Evolutionary conservation across 2,113 vertebrate species (phyloP), one percentile per base, ranked within the genome.

Genomic region (Engraulis encrasicolus): DNA sequence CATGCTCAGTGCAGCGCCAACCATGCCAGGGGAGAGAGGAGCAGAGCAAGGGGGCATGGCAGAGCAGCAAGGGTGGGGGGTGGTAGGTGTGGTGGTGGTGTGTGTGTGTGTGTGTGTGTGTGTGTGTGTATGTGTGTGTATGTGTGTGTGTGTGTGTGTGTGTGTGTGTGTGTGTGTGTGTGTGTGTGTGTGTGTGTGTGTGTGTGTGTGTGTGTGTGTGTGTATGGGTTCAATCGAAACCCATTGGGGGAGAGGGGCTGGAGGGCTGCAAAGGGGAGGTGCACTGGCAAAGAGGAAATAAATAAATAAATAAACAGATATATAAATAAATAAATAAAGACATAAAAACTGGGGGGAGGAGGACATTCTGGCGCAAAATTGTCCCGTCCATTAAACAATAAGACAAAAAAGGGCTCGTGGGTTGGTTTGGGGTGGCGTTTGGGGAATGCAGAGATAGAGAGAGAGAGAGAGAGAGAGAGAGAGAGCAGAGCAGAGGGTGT

Each of bases 301-400:
- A n/a, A n/a, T n/a, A n/a, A n/a, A n/a, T n/a, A n/a, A n/a, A n/a
- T n/a, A n/a, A n/a, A n/a, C n/a, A n/a, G n/a, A n/a, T n/a, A n/a
- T n/a, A n/a, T n/a, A n/a, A n/a, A n/a, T n/a, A n/a, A 84, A 58
- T 2, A 58, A 83, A 36, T n/a, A 86, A 45, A 19, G 81, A 83
- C 37, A 83, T 18, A n/a, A n/a, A n/a, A n/a, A n/a, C n/a, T n/a
- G n/a, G n/a, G n/a, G n/a, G 14, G 61, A 45, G 61, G 61, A 78
- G 34, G 80, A 79, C 86, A 87, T 31, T 38, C 86, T 85, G 87
- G 85, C 88, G 90, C 90, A 90, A 74, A 89, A 93, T 91, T 92
- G 90, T 90, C 91, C 91, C 91, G 91, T 91, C 91, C 91, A 92
- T 93, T 94, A 92, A 91, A 92, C 90, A 93, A 93, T 89, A 91